Percentiles rank a stretch among this genome's conserved stretches.
These are phyloP conservation scores for Malacoraja senta DNA, from an alignment of 2,797 vertebrate genomes.

Conservation along the genomic window DNA sequence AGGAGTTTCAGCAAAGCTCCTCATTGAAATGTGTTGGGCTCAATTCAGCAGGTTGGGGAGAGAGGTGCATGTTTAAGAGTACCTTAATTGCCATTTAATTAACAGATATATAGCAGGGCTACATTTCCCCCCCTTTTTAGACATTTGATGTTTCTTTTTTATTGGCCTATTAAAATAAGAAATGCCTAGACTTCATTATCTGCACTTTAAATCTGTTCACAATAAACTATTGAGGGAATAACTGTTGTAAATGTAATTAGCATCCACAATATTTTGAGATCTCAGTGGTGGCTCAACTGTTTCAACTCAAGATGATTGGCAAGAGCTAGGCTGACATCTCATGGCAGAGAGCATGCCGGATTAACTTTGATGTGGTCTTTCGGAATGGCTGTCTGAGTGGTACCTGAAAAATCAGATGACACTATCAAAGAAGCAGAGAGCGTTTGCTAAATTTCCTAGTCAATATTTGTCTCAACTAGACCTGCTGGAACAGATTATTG, in stretches of 20 bases:
- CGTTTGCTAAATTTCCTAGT: not conserved
- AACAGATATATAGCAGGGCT: not conserved
- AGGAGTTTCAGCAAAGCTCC: not conserved
- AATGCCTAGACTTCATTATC: conserved; percentile 6
- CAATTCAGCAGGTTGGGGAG: not conserved
- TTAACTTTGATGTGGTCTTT: not conserved
- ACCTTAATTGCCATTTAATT: not conserved
- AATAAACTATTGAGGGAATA: not conserved
- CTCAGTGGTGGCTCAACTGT: not conserved
- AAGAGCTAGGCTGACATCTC: not conserved
- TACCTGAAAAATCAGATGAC: not conserved
- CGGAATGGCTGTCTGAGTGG: not conserved
- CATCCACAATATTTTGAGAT: not conserved
- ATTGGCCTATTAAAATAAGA: conserved; percentile 11
- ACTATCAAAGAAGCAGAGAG: not conserved
- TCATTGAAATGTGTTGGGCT: not conserved
- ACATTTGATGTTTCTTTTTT: not conserved
- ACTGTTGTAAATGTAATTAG: not conserved
- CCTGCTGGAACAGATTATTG: not conserved
- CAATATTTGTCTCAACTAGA: not conserved
- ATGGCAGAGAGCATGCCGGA: not conserved
- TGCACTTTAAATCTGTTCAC: not conserved
- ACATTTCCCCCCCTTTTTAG: not conserved
- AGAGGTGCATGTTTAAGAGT: no score
- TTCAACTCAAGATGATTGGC: not conserved